Evolutionary conservation across 37 sponge, comb jelly and placozoan genomes (phyloP).

Genomic region (Mnemiopsis leidyi): DNA sequence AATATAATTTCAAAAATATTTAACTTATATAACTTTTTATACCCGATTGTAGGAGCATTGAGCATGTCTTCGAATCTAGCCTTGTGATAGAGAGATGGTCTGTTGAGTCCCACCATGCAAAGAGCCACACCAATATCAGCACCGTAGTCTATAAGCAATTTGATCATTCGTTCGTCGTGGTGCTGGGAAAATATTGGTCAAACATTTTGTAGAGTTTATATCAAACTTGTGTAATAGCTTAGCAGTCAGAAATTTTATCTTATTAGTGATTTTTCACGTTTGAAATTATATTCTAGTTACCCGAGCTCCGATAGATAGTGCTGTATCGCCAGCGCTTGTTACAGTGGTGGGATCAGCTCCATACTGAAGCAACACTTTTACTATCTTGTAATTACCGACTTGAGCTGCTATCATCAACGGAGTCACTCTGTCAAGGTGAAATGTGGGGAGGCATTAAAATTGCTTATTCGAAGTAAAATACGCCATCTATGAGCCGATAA

Average conservation of each 20-base stretch:
- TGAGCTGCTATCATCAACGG: not conserved
- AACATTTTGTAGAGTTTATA: no score
- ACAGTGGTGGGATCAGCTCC: not conserved
- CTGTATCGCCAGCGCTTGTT: not conserved
- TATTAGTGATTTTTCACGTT: not conserved
- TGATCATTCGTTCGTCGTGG: not conserved
- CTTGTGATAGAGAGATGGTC: not conserved
- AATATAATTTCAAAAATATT: not conserved
- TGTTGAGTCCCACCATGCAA: slow-evolving; percentile 10
- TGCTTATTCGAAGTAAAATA: no score
- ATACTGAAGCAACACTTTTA: not conserved
- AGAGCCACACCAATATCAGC: slow-evolving; percentile 36
- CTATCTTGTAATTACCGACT: slow-evolving; percentile 1
- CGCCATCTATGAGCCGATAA: no score
- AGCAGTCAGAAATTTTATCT: no score
- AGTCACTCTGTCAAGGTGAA: not conserved
- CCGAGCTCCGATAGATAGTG: not conserved
- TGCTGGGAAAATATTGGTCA: not conserved
- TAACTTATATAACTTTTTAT: not conserved
- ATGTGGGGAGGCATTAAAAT: no score
- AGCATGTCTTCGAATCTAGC: not conserved
- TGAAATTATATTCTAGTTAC: not conserved
- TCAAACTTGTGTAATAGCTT: no score
- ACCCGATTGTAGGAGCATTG: not conserved
- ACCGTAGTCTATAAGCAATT: slow-evolving; percentile 2